A percentile compares a stretch with the other conserved stretches of the same genome.
phyloP scores from a whole-genome alignment of 2,888 invertebrate species.

The Taenaris catops region DNA sequence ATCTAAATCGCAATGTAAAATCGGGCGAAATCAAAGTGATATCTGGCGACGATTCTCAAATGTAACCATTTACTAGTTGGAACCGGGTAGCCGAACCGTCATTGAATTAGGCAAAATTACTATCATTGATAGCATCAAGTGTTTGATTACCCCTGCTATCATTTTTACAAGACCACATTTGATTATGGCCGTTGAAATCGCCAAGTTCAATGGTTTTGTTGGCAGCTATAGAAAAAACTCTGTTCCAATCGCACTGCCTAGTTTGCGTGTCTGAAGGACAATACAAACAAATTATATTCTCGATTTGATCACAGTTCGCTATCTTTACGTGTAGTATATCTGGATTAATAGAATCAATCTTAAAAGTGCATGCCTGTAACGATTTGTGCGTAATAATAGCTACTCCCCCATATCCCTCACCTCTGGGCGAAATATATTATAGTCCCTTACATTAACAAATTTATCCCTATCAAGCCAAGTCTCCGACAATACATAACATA shows the following conservation, averaged over 20 bases:
- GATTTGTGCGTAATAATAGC: neutral
- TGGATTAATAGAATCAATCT: neutral
- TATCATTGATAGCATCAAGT: constrained; percentile 1
- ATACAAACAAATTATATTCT: neutral
- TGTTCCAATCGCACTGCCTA: neutral
- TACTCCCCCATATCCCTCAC: neutral
- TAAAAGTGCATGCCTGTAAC: neutral
- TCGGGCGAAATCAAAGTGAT: neutral
- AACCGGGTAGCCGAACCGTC: constrained; percentile 3
- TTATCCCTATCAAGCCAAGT: neutral
- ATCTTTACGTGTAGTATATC: neutral
- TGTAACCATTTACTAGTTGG: neutral
- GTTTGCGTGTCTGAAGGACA: neutral
- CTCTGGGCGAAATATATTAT: neutral
- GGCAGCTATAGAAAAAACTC: neutral
- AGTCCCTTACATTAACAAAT: neutral
- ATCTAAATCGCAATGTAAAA: neutral
- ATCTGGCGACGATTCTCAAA: constrained; percentile 2
- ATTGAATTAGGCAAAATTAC: constrained; percentile 5
- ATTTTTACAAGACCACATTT: neutral
- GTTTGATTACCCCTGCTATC: constrained; percentile 11
- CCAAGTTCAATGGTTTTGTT: neutral
- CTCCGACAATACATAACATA: constrained; percentile 1
- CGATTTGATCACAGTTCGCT: neutral
- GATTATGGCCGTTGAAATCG: neutral